These are phyloP conservation scores for Magallana nippona DNA, from an alignment of 2,888 invertebrate genomes.

Conservation along the genomic window DNA sequence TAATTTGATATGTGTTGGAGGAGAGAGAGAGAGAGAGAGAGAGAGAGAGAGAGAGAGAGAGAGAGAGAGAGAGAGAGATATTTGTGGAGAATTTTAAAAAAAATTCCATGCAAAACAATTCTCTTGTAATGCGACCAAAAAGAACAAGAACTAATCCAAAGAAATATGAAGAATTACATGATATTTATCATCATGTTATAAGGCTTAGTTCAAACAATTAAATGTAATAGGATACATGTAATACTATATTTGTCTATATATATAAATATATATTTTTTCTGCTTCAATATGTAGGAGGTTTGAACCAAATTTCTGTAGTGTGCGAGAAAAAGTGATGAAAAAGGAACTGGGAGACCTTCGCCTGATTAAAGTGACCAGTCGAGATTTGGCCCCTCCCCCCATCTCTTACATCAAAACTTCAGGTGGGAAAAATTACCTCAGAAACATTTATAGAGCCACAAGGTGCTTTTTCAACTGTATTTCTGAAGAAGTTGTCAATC, in stretches of 20 bases:
- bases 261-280: not conserved
- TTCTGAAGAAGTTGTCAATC: no score
- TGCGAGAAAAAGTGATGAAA: conserved; percentile 80
- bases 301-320: conserved; percentile 83
- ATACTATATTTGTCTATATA: not conserved
- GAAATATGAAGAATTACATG: no score
- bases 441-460: not conserved
- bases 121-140: no score
- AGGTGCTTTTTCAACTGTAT: no score
- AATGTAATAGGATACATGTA: not conserved
- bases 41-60: conserved; percentile 9
- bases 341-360: conserved; percentile 85
- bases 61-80: not conserved
- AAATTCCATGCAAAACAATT: not conserved
- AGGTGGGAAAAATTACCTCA: conserved; percentile 76
- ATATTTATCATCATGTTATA: no score
- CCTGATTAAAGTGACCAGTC: conserved; percentile 83
- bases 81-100: not conserved
- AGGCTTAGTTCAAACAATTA: no score
- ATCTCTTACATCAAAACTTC: conserved; percentile 84
- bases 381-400: conserved; percentile 85
- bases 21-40: conserved; percentile 15
- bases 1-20: not conserved
- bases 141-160: no score
- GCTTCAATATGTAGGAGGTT: conserved; percentile 81